A percentile compares a stretch with the other conserved stretches of the same genome.
Conservation (phyloP, 2,797 vertebrate genomes). For the Phrynocephalus guinanensis region DNA sequence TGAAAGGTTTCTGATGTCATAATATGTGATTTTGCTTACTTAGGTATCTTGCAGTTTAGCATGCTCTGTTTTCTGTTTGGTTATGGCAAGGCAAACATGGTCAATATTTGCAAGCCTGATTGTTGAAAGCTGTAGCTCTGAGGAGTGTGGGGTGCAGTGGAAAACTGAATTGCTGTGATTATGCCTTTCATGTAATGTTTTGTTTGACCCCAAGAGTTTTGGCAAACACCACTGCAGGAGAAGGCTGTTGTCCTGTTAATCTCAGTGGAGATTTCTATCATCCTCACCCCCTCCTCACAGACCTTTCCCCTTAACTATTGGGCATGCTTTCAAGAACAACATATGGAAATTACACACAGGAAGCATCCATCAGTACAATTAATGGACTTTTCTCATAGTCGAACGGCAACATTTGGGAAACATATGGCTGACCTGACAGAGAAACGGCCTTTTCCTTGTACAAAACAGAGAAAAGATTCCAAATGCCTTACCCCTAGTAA, state of each 20-base stretch:
- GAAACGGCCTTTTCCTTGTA: background rate
- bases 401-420: constrained; percentile 11
- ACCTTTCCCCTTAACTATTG: constrained; percentile 40
- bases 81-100: no score
- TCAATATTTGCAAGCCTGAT: no score
- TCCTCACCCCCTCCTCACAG: no score
- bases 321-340: constrained; percentile 35
- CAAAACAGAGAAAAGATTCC: background rate
- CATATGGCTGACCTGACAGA: constrained; percentile 25
- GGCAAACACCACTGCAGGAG: background rate
- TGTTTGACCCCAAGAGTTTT: background rate
- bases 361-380: background rate
- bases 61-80: no score
- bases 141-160: no score
- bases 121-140: no score
- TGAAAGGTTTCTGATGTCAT: no score
- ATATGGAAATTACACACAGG: constrained; percentile 5
- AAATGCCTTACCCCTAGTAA: background rate
- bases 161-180: no score
- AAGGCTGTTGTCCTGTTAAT: background rate
- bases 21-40: no score
- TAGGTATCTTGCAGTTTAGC: no score
- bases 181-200: no score
- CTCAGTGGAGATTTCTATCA: background rate
- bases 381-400: constrained; percentile 5